phyloP scores from a whole-genome alignment of 2,797 vertebrate species.

The Ctenopoma kingsleyae region DNA sequence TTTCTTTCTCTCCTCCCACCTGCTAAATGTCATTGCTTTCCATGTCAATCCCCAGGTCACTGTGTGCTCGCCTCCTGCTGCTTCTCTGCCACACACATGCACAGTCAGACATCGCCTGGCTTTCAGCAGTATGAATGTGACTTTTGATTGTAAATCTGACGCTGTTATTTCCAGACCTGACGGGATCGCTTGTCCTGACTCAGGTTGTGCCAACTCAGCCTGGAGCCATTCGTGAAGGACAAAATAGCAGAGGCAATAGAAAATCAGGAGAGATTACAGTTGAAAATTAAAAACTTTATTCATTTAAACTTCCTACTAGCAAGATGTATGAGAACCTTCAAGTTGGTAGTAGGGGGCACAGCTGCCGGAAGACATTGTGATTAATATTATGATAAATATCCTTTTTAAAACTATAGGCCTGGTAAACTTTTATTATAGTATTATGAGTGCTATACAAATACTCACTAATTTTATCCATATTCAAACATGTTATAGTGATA shows the following conservation, averaged over 20 bases:
- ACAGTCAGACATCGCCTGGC: background rate
- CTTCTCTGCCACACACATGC: background rate
- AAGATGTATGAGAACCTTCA: background rate
- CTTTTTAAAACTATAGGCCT: background rate
- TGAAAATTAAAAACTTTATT: conserved; percentile 9
- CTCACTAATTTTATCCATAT: too few species aligned
- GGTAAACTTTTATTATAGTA: too few species aligned
- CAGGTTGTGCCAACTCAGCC: conserved; percentile 4
- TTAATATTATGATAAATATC: too few species aligned
- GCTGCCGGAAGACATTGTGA: too few species aligned
- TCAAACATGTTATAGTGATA: too few species aligned
- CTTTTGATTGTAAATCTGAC: conserved; percentile 6
- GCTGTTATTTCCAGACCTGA: conserved; percentile 6
- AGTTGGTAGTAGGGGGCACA: background rate
- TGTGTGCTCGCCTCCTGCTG: conserved; percentile 20
- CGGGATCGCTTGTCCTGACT: conserved; percentile 3
- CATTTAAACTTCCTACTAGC: background rate
- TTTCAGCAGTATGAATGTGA: conserved; percentile 4
- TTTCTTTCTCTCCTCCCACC: conserved; percentile 22
- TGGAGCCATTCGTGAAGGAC: background rate
- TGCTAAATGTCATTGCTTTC: conserved; percentile 51
- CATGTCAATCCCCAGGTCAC: conserved; percentile 27
- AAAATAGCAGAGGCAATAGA: too few species aligned
- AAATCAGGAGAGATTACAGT: background rate
- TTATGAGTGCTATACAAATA: too few species aligned